These are phyloP conservation scores for Smutsia gigantea DNA, from an alignment of 2,797 vertebrate genomes.

Conservation along the genomic window DNA sequence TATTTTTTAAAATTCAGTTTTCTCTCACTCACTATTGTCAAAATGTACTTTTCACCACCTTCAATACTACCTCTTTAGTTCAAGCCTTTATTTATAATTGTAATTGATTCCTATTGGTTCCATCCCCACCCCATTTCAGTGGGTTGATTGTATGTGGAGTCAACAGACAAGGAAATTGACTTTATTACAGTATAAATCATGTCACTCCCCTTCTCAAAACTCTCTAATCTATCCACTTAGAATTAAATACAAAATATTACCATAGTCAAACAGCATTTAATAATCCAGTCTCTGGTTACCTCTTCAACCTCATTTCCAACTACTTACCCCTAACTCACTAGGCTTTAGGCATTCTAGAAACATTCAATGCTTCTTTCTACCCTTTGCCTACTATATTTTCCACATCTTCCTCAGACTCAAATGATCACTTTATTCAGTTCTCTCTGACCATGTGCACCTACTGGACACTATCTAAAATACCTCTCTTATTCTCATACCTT, in stretches of 20 bases:
- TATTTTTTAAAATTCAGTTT: not conserved
- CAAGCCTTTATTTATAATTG: not conserved
- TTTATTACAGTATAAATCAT: not conserved
- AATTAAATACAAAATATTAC: not conserved
- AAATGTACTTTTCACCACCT: not conserved
- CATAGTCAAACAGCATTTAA: not conserved
- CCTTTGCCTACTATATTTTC: not conserved
- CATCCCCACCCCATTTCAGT: not conserved
- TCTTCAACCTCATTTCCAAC: not conserved
- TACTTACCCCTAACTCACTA: not conserved
- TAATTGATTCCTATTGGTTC: not conserved
- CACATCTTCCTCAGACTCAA: not conserved
- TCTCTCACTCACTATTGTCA: not conserved
- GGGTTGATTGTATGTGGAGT: not conserved
- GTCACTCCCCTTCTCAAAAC: not conserved
- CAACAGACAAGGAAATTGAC: not conserved
- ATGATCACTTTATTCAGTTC: not conserved
- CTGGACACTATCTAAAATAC: not conserved
- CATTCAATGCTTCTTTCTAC: not conserved
- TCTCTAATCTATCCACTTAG: not conserved
- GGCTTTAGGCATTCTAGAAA: not conserved
- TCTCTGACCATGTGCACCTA: not conserved
- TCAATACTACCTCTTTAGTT: not conserved
- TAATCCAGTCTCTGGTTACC: not conserved
- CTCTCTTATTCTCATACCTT: not conserved